These are phyloP conservation scores for Halesus radiatus DNA, from an alignment of 1,140 invertebrate species.

Conservation along the genomic window DNA sequence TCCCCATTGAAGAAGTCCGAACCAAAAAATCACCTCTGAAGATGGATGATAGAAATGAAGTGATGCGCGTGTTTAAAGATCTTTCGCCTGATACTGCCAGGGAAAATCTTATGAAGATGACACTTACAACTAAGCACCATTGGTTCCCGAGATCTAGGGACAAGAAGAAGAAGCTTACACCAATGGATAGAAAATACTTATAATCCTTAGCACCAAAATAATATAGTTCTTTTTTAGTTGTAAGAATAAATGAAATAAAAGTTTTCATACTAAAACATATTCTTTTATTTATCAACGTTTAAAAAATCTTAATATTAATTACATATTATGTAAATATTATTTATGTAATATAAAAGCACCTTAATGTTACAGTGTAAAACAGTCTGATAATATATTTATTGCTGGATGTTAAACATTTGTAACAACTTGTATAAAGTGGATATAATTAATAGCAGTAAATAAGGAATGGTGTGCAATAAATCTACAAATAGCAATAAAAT, in stretches of 20 bases:
- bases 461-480: too few species aligned
- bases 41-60: constrained; percentile 73
- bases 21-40: constrained; percentile 73
- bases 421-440: too few species aligned
- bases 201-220: constrained; percentile 65
- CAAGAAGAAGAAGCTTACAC: constrained; percentile 76
- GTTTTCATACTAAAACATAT: not conserved
- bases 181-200: constrained; percentile 81
- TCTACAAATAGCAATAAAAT: too few species aligned
- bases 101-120: constrained; percentile 80
- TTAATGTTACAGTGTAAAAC: too few species aligned
- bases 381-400: too few species aligned
- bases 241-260: not conserved
- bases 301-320: too few species aligned
- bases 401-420: too few species aligned
- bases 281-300: too few species aligned
- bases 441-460: too few species aligned
- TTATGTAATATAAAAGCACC: too few species aligned
- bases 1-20: constrained; percentile 70
- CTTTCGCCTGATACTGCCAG: constrained; percentile 73
- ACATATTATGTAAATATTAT: too few species aligned
- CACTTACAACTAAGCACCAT: constrained; percentile 83
- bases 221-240: constrained; percentile 14
- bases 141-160: constrained; percentile 82
- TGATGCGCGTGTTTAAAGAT: constrained; percentile 76